A percentile compares a stretch with the other conserved stretches of the same genome.
These are phyloP conservation scores for Pterophyllum scalare DNA, from an alignment of 2,113 vertebrate genomes.

Conservation along the genomic window DNA sequence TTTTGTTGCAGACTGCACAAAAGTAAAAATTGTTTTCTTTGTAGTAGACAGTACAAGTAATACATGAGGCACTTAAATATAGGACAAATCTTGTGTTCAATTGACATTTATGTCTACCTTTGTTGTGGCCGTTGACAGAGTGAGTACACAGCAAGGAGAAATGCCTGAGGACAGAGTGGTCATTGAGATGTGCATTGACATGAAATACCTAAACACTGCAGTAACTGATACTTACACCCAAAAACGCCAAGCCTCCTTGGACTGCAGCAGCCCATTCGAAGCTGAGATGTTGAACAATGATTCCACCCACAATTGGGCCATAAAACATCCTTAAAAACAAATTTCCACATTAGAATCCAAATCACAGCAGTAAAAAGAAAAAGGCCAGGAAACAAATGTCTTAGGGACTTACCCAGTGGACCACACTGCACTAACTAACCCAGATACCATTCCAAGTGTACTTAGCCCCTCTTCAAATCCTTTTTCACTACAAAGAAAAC, in stretches of 20 bases:
- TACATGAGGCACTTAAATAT: neutral
- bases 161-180: constrained; percentile 65
- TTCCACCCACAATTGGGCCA: constrained; percentile 89
- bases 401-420: constrained; percentile 74
- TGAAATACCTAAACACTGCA: neutral
- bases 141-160: constrained; percentile 65
- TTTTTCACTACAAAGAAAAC: constrained; percentile 65
- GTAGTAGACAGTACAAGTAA: neutral
- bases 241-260: constrained; percentile 84
- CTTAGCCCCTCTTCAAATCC: constrained; percentile 81
- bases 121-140: constrained; percentile 40
- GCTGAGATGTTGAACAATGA: constrained; percentile 86
- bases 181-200: neutral
- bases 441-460: constrained; percentile 78
- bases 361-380: neutral
- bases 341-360: neutral
- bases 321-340: constrained; percentile 84
- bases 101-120: constrained; percentile 58
- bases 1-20: neutral
- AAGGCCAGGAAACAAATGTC: neutral
- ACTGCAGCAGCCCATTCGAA: constrained; percentile 90
- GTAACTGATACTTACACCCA: constrained; percentile 83
- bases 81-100: neutral
- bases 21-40: neutral
- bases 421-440: constrained; percentile 80